A percentile compares a stretch with the other conserved stretches of the same genome.
phyloP scores from a whole-genome alignment of 2,888 invertebrate genomes.

The Ypsolopha scabrella region DNA sequence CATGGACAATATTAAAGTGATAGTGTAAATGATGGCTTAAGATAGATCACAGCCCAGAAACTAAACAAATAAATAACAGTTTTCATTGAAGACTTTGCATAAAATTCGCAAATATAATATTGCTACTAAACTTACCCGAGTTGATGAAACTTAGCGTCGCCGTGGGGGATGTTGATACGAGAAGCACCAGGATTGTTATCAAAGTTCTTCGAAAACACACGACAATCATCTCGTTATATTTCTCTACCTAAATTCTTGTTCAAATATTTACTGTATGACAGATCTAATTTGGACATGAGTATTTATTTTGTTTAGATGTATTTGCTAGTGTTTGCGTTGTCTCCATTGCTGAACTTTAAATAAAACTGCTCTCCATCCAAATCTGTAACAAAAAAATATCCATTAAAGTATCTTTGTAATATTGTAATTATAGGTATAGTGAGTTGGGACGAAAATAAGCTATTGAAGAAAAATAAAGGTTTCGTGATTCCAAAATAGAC shows the following conservation, averaged over 20 bases:
- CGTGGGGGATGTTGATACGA: constrained; percentile 42
- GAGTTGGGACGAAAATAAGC: too few species aligned
- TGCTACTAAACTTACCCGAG: constrained; percentile 31
- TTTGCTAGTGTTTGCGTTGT: constrained; percentile 20
- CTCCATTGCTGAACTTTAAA: constrained; percentile 15
- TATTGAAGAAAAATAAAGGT: too few species aligned
- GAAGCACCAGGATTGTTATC: constrained; percentile 38
- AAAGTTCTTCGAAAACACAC: constrained; percentile 38
- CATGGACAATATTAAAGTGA: too few species aligned
- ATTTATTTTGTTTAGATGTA: constrained; percentile 17
- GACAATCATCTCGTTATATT: constrained; percentile 43
- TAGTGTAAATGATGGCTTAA: background rate
- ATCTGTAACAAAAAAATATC: constrained; percentile 42
- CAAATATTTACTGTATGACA: too few species aligned
- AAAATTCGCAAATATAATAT: background rate
- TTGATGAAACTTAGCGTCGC: constrained; percentile 47
- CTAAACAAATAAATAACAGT: too few species aligned
- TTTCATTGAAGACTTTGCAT: too few species aligned
- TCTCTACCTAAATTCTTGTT: constrained; percentile 6
- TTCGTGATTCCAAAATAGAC: too few species aligned
- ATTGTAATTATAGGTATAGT: background rate
- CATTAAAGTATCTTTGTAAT: background rate
- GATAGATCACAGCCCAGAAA: too few species aligned
- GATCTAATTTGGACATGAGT: background rate
- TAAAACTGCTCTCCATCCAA: constrained; percentile 19